These are phyloP conservation scores for Galeopsomyia nigrocyanea DNA, from an alignment of 2,888 invertebrate genomes.

Conservation along the genomic window DNA sequence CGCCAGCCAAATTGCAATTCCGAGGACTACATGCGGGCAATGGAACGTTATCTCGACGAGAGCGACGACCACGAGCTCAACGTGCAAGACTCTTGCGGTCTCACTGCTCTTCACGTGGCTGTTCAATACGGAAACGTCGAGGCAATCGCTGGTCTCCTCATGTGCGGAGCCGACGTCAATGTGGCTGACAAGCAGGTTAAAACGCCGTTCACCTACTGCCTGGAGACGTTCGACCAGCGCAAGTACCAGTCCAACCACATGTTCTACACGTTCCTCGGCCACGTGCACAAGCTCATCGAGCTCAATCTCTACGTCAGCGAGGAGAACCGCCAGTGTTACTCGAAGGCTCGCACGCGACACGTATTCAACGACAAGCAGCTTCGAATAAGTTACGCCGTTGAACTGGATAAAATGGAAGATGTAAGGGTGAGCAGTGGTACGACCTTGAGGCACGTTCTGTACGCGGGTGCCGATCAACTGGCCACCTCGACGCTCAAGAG, in stretches of 20 bases:
- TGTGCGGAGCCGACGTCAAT: conserved; percentile 41
- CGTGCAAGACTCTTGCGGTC: conserved; percentile 21
- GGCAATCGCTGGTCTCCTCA: conserved; percentile 37
- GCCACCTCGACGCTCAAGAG: conserved; percentile 32
- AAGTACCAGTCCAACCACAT: conserved; percentile 29
- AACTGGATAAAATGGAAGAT: conserved; percentile 45
- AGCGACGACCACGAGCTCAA: conserved; percentile 38
- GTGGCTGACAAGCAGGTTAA: conserved; percentile 21
- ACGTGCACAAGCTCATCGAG: conserved; percentile 38
- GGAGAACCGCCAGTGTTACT: conserved; percentile 37
- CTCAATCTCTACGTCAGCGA: conserved; percentile 28
- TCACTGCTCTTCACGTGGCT: conserved; percentile 40
- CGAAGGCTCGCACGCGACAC: conserved; percentile 13
- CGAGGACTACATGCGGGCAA: conserved; percentile 16
- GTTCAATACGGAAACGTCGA: conserved; percentile 35
- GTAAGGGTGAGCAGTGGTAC: conserved; percentile 18
- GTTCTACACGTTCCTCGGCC: conserved; percentile 37
- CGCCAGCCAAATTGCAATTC: not conserved
- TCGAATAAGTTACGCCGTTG: conserved; percentile 10
- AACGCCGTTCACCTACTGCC: conserved; percentile 38
- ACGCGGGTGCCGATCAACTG: conserved; percentile 24
- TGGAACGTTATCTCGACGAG: conserved; percentile 36
- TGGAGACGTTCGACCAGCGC: conserved; percentile 30
- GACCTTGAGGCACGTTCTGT: conserved; percentile 20
- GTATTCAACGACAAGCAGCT: conserved; percentile 38